Base-by-base conservation (phyloP, 2,113 vertebrate species). In the Apistogramma diplotaenia region DNA sequence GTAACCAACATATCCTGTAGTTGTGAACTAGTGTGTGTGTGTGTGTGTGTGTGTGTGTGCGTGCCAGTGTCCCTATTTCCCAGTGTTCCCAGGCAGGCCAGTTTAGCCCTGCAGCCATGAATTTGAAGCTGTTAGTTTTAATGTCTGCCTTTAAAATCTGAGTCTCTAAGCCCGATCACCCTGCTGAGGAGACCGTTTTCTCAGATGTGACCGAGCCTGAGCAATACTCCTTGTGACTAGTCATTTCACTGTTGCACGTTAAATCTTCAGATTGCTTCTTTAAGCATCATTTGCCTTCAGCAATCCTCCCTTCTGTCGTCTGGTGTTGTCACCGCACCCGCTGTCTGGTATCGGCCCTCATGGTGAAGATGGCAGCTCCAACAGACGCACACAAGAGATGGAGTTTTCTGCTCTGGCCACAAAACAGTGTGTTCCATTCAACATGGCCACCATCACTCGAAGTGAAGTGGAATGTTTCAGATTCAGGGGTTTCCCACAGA, bases 401-500 rank as follows among this genome's bases (percentile, higher is more conserved):
- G 86, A 93, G 90, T 90, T 89, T 89, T 92, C 85, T 84, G 58
- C 76, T 81, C 87, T 92, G 91, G 87, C 89, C n/a, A 23, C 37
- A 2, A 76, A 89, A 94, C 91, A 94, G 93, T 91, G 84, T 85
- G 61, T 76, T 91, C 89, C 90, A 91, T 94, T 94, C 87, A 93
- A 83, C 40, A 73, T 88, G 67, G 85, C 85, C n/a, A 49, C 87
- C 79, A 74, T 85, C 67, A 84, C 79, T 91, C 84, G 65, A 82
- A 84, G 86, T 86, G 81, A 74, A 91, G 84, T 89, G 86, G 79
- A 75, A 70, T 71, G 85, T 71, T 90, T 91, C 82, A 72, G 27
- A 91, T 87, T 88, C 83, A 89, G 89, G 84, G 90, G 87, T 93
- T 94, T 94, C 92, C 92, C 93, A 90, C 90, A 91, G 88, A 91